A percentile compares a stretch with the other conserved stretches of the same genome.
Evolutionary conservation across 2,113 vertebrate species (phyloP).

Genomic region (Nothoprocta perdicaria): DNA sequence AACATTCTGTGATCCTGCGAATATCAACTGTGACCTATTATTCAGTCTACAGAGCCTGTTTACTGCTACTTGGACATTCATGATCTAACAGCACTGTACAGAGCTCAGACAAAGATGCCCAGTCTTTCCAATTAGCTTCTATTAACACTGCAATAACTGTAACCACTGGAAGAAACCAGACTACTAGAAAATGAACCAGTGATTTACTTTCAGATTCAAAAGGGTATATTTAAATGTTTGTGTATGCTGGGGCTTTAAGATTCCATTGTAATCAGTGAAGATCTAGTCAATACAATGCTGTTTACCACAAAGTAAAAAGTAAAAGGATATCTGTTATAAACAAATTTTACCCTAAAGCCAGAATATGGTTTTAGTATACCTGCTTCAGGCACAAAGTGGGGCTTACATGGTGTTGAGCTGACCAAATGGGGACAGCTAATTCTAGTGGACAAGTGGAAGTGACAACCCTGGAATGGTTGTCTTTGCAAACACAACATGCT

Average conservation of each 20-base stretch:
- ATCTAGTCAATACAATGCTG: neutral
- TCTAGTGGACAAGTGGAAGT: neutral
- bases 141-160: neutral
- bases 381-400: neutral
- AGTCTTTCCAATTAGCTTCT: neutral
- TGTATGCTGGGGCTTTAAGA: neutral
- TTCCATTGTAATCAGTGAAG: neutral
- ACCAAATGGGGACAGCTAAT: neutral
- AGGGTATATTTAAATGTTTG: neutral
- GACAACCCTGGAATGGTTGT: neutral
- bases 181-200: neutral
- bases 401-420: neutral
- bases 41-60: neutral
- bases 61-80: neutral
- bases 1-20: too few species aligned
- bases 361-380: neutral
- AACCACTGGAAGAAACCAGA: neutral
- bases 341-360: neutral
- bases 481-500: fast-evolving
- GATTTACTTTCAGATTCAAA: neutral
- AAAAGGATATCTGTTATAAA: too few species aligned
- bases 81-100: neutral
- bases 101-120: neutral
- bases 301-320: neutral
- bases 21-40: neutral